Evolutionary conservation across 2,888 invertebrate genomes (phyloP).

Genomic region (Pseudeuparius sepicola): DNA sequence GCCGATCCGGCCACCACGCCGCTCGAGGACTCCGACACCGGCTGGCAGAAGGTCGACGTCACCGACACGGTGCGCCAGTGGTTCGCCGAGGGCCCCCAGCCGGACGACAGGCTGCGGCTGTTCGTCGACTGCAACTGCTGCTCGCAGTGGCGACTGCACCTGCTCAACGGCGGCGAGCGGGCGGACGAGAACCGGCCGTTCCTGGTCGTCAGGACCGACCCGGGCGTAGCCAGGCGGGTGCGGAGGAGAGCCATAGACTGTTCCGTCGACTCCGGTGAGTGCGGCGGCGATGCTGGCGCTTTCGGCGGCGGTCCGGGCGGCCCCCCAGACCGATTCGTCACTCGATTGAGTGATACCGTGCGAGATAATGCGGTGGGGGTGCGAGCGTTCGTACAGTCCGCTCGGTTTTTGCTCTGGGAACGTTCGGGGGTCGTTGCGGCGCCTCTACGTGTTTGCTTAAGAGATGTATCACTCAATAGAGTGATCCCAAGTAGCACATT

Average conservation of each 20-base stretch:
- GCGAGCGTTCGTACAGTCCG: too few relatives aligned
- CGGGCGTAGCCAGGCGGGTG: slow-evolving; percentile 57
- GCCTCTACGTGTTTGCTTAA: too few relatives aligned
- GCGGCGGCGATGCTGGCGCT: too few relatives aligned
- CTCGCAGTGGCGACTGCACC: slow-evolving; percentile 64
- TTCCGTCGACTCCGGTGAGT: slow-evolving; percentile 46
- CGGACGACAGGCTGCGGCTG: slow-evolving; percentile 55
- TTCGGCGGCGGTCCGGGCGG: too few relatives aligned
- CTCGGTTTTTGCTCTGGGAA: too few relatives aligned
- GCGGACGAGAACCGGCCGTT: slow-evolving; percentile 66
- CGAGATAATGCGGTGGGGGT: too few relatives aligned
- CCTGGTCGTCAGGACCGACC: slow-evolving; percentile 70
- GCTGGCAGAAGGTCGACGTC: slow-evolving; percentile 83
- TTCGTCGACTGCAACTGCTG: slow-evolving; percentile 81
- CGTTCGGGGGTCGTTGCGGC: too few relatives aligned
- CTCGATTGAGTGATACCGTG: too few relatives aligned
- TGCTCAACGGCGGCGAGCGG: slow-evolving; percentile 38
- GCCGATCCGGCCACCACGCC: slow-evolving; percentile 40
- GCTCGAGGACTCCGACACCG: slow-evolving; percentile 51
- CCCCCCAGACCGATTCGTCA: too few relatives aligned
- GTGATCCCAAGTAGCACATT: too few relatives aligned
- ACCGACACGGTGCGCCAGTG: slow-evolving; percentile 68
- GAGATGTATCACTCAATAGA: too few relatives aligned
- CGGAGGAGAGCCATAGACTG: slow-evolving; percentile 79
- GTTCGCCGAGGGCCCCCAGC: slow-evolving; percentile 43